Base-by-base conservation (phyloP, 92 coral and sea anemone genomes). In the Phymanthus crucifer region DNA sequence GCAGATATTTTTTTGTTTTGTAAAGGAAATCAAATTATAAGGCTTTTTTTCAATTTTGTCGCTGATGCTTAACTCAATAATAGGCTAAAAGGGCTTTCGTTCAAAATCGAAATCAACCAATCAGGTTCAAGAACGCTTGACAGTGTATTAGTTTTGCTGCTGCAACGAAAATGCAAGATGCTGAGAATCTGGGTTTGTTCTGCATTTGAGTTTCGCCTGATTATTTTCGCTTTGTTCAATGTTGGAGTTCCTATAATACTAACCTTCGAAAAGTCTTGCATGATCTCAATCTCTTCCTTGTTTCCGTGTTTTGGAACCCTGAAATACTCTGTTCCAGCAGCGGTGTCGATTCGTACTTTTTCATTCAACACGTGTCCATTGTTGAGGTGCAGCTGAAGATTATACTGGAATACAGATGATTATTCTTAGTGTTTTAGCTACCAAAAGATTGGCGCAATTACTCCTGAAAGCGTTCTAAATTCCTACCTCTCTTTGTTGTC, bases 221-320 rank as follows among this genome's bases (percentile, higher is more conserved):
- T 8, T 57, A 24, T 26, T 57, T 57, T 23, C 4, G 66, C 26
- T 21, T 21, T n/a, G n/a, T n/a, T n/a, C n/a, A n/a, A n/a, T n/a
- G n/a, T n/a, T 12, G 6, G 14, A 61, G 12, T 10, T 29, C 9
- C 14, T 27, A 7, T 3, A 61, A 61, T 29, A 61, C 75, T 71
- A 36, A 77, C 81, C 73, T 27, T 77, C 3, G 24, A 11, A 40
- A 61, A 77, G 48, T 77, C 81, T 23, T 77, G 54, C n/a, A 77
- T 61, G 72, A 77, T 33, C 57, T 56, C 81, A 12, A 70, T 70
- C 26, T 45, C 72, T 18, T 38, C 68, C 33, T 27, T 36, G 8
- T 12, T 21, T 26, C 81, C 81, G 43, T 77, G 68, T 10, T 23
- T 77, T 40, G 81, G 81, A 38, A 77, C 45, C 16, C 45, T 64